Base-by-base conservation (phyloP, 2,797 vertebrate genomes). In the Dendrocincla tyrannina region DNA sequence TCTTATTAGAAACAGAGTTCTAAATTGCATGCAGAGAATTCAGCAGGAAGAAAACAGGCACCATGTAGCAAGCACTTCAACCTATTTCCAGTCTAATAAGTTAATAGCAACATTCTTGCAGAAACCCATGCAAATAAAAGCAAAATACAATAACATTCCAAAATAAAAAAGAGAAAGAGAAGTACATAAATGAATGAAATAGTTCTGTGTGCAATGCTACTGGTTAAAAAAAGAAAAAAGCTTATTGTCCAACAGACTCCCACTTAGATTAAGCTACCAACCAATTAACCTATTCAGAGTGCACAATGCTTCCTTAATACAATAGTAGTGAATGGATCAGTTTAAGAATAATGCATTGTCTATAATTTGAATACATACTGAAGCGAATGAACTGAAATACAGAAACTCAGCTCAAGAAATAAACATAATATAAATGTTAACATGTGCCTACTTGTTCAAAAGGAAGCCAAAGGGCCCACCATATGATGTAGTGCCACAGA, bases 81-180 rank as follows among this genome's bases (percentile, higher is more conserved):
- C 42, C 19, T 86, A 88, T 81, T 91, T 91, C 68, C 25, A 79
- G 56, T 81, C 50, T 93, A 72, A n/a, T 87, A 93, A 96, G 67
- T 96, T 96, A 90, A 94, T 91, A 87, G 74, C 84, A 86, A 53
- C 47, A 78, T 82, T 88, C 76, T 93, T 37, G 64, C 62, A 89
- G 85, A 94, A 95, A 69, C n/a, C 28, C 19, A 67, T 33, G 24
- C 44, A 93, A 91, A 89, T 95, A 89, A 93, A 91, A 95, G 80
- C 44, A 93, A 96, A 96, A 89, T 35, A 82, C 72, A 96, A 95
- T 66, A 84, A 28, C 44, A 80, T 96, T 93, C 46, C 82, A 52
- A 93, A 97, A 97, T 83, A 84, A 88, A 95, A 93, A 96, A 82
- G 32, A 46, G 49, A 68, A 94, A 88, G 84, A 70, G 46, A 89